Evolutionary conservation across 1,140 invertebrate genomes (phyloP).

Genomic region (Orchestia grillus): DNA sequence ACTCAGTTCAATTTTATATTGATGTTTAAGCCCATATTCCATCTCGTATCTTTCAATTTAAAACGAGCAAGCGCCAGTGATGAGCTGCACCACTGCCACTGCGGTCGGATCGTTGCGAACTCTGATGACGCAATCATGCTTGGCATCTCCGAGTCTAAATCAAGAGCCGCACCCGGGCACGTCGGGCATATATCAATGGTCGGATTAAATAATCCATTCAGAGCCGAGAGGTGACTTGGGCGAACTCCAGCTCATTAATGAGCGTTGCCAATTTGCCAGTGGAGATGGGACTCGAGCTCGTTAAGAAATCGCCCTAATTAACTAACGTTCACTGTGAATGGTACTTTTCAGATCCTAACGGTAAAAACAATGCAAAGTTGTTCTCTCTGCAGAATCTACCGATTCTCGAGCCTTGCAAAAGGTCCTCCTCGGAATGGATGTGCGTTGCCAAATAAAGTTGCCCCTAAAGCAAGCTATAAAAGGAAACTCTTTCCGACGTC

Average conservation of each 20-base stretch:
- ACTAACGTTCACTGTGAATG: neutral
- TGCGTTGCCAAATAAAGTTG: neutral
- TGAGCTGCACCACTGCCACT: neutral
- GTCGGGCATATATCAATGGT: neutral
- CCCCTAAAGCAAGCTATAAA: neutral
- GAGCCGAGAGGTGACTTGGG: neutral
- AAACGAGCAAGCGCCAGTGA: neutral
- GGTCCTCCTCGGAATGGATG: neutral
- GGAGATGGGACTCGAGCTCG: neutral
- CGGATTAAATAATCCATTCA: neutral
- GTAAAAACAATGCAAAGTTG: neutral
- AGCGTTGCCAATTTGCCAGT: neutral
- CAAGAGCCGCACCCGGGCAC: neutral
- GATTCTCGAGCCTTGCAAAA: neutral
- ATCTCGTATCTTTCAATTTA: too few species aligned
- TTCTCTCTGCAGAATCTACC: neutral
- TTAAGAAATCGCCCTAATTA: neutral
- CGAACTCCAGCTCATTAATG: neutral
- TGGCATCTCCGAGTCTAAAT: neutral
- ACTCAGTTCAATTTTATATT: too few species aligned
- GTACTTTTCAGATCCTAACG: neutral
- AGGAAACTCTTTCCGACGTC: neutral
- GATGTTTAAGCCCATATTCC: too few species aligned
- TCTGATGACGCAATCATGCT: neutral
- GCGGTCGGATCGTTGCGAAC: neutral